A percentile compares a stretch with the other conserved stretches of the same genome.
Conservation (phyloP, 2,888 invertebrate species). For the Nemapogon koenigi region DNA sequence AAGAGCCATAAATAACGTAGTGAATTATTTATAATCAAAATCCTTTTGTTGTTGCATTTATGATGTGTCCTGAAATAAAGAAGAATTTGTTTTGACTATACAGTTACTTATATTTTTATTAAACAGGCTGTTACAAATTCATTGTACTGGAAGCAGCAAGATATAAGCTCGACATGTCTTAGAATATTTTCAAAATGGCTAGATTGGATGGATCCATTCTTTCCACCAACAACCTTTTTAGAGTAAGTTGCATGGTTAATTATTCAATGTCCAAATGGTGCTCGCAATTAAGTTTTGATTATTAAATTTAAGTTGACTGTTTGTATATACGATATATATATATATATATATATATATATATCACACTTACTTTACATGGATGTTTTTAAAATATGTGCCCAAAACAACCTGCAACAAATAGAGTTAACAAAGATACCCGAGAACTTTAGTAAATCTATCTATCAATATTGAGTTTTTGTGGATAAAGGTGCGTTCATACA, state of each 20-base stretch:
- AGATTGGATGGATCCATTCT: slow-evolving; percentile 45
- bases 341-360: not conserved
- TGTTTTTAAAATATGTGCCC: too few relatives aligned
- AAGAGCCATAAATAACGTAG: too few relatives aligned
- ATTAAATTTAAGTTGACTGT: not conserved
- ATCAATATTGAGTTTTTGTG: too few relatives aligned
- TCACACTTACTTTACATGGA: too few relatives aligned
- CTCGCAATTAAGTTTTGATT: not conserved
- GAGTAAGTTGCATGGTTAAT: slow-evolving; percentile 32
- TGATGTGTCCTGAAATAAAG: too few relatives aligned
- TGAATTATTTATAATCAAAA: too few relatives aligned
- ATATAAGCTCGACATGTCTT: slow-evolving; percentile 41
- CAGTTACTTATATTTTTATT: not conserved
- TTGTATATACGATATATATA: not conserved
- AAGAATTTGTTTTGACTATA: not conserved
- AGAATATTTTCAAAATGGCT: slow-evolving; percentile 43
- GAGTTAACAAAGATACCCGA: too few relatives aligned
- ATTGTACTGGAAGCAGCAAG: slow-evolving; percentile 43
- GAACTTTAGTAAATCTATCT: too few relatives aligned
- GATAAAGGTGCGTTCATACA: too few relatives aligned
- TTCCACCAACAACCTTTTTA: slow-evolving; percentile 35
- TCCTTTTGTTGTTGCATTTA: too few relatives aligned
- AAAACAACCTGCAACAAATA: too few relatives aligned
- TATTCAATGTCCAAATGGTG: not conserved
- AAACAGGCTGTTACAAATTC: slow-evolving; percentile 43